Percentiles rank a stretch among this genome's conserved stretches.
phyloP scores from a whole-genome alignment of 2,797 vertebrate genomes.

The Acestrorhynchus altus region DNA sequence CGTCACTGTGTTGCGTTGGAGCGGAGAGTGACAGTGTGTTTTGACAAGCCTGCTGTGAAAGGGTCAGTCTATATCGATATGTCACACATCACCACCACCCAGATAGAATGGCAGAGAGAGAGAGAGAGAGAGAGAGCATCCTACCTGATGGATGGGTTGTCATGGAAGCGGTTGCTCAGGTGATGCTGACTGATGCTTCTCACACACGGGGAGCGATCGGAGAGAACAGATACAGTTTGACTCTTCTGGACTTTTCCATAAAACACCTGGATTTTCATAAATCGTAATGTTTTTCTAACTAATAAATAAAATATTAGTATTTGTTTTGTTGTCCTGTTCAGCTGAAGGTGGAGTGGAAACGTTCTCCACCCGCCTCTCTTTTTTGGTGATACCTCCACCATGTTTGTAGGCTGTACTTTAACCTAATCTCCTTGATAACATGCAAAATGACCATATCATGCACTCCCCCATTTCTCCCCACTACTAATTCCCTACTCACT shows the following conservation, averaged over 20 bases:
- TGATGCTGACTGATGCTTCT: constrained; percentile 32
- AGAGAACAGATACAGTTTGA: not conserved
- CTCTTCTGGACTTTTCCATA: not conserved
- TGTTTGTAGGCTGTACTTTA: no score
- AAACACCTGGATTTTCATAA: no score
- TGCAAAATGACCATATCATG: no score
- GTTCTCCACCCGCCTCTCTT: no score
- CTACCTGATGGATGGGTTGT: constrained; percentile 26
- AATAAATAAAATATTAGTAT: no score
- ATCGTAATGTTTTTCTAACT: no score
- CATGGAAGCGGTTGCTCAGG: constrained; percentile 14
- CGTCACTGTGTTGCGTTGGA: constrained; percentile 31
- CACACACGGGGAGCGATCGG: not conserved
- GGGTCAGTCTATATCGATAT: constrained; percentile 45
- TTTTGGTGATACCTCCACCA: no score
- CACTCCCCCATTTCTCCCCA: no score
- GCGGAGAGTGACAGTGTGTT: constrained; percentile 44
- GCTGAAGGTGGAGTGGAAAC: no score
- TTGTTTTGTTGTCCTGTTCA: no score
- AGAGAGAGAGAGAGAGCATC: not conserved
- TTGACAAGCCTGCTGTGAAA: constrained; percentile 52
- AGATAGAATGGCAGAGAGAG: not conserved
- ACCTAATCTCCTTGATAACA: no score
- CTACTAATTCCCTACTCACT: no score
- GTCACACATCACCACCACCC: constrained; percentile 9